A percentile compares a stretch with the other conserved stretches of the same genome.
These are phyloP conservation scores for Odontothrips loti DNA, from an alignment of 2,888 invertebrate species.

Conservation along the genomic window DNA sequence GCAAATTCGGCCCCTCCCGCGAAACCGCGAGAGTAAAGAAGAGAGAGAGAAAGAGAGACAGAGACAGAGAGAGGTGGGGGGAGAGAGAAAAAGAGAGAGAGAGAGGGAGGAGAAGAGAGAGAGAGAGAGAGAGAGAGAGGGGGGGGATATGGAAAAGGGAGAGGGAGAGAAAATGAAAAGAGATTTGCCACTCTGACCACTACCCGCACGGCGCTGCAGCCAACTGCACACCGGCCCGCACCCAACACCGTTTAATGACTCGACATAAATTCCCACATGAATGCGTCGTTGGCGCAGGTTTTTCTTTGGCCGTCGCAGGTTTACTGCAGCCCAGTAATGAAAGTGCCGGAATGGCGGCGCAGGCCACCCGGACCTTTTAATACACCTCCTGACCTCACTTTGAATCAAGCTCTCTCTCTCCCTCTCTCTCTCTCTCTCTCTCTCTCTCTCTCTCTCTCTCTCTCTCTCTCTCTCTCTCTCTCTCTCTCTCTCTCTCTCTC, in stretches of 20 bases:
- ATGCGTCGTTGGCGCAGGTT: conserved; percentile 1
- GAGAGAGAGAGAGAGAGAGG: no score
- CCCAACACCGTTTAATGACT: conserved; percentile 8
- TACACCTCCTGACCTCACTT: conserved; percentile 1
- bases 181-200: no score
- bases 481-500: background rate
- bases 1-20: background rate
- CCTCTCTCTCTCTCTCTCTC: background rate
- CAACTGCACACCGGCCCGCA: background rate
- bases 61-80: no score
- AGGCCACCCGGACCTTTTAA: background rate
- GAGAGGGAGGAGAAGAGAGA: no score
- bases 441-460: background rate
- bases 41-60: no score
- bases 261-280: conserved; percentile 23
- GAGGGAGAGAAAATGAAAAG: no score
- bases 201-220: no score
- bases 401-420: background rate
- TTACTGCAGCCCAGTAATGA: conserved; percentile 13
- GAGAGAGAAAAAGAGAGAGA: no score
- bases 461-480: background rate
- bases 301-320: background rate
- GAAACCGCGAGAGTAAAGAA: background rate
- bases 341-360: conserved; percentile 5
- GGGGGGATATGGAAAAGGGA: no score